Evolutionary conservation across 2,113 vertebrate species (phyloP).

Genomic region (Aptenodytes forsteri): DNA sequence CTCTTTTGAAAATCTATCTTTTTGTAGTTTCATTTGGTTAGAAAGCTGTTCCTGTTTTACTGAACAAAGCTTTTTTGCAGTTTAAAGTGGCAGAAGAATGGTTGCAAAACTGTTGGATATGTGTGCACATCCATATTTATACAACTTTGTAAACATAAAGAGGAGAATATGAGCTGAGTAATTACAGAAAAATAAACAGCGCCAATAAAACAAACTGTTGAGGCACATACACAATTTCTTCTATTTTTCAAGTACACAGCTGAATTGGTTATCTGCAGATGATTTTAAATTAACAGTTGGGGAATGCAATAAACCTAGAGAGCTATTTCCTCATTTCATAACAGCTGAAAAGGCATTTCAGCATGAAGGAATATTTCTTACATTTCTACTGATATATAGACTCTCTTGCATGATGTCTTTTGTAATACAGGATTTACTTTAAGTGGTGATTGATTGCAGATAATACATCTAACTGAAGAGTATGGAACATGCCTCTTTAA

Average conservation of each 20-base stretch:
- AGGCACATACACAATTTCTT: not conserved
- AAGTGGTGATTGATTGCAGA: not conserved
- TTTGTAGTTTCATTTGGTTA: not conserved
- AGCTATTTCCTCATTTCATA: not conserved
- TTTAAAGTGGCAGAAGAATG: not conserved
- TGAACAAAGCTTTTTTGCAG: not conserved
- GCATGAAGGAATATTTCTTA: not conserved
- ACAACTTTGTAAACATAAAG: not conserved
- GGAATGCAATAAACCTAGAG: not conserved
- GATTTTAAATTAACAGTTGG: slow-evolving; percentile 3
- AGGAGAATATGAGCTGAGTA: not conserved
- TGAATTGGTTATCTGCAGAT: not conserved
- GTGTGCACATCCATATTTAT: not conserved
- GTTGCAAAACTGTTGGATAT: not conserved
- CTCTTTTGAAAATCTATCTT: not conserved
- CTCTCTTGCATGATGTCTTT: not conserved
- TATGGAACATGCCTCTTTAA: not conserved
- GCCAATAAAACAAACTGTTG: not conserved
- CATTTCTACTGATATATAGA: not conserved
- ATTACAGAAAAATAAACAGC: slow-evolving; percentile 10
- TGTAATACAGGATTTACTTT: not conserved
- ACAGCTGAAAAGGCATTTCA: not conserved
- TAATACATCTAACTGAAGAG: not conserved
- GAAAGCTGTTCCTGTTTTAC: not conserved
- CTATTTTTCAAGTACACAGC: not conserved